A percentile compares a stretch with the other conserved stretches of the same genome.
phyloP scores from a whole-genome alignment of 2,113 vertebrate genomes.

The Apteryx mantelli region DNA sequence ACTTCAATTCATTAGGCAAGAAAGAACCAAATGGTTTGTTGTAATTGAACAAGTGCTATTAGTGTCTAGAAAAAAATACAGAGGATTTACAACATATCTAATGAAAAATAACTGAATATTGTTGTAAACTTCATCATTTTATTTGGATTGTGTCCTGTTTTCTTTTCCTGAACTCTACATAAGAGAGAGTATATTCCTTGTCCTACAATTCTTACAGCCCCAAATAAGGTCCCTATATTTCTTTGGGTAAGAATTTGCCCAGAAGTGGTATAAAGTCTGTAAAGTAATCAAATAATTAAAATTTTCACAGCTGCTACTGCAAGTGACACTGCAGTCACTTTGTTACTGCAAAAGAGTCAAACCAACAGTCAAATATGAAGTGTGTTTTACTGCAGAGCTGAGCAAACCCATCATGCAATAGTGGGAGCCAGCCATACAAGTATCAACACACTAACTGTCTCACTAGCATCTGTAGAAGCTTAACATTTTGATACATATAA shows the following conservation, averaged over 20 bases:
- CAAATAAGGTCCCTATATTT: background rate
- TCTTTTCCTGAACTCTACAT: background rate
- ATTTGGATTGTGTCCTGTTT: background rate
- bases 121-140: background rate
- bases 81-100: background rate
- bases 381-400: background rate
- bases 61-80: background rate
- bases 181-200: background rate
- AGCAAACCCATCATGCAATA: background rate
- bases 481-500: background rate
- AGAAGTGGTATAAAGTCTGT: background rate
- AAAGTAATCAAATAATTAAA: background rate
- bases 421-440: background rate
- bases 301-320: background rate
- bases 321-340: background rate
- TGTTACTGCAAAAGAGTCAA: background rate
- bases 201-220: background rate
- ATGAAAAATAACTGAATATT: background rate
- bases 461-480: background rate
- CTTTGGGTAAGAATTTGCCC: background rate
- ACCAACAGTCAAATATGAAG: background rate
- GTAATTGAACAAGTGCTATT: conserved; percentile 15
- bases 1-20: conserved; percentile 4
- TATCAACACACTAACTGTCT: background rate
- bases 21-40: background rate